Evolutionary conservation across 1,140 invertebrate genomes (phyloP), one percentile per base, ranked within the genome.

Genomic region (Hirudo medicinalis): DNA sequence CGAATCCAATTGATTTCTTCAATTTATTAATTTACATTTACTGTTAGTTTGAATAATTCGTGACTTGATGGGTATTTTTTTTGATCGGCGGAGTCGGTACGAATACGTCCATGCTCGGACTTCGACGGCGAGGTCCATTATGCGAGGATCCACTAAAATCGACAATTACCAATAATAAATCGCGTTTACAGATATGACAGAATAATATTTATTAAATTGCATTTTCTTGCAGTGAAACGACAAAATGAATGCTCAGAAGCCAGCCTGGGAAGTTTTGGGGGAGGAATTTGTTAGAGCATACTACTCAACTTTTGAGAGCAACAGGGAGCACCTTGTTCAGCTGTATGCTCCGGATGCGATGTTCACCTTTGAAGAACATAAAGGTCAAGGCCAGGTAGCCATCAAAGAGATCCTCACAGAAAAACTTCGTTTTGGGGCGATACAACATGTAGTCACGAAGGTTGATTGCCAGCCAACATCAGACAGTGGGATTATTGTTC

Each of bases 391-490:
- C 79, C 87, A 90, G 76, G 84, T 87, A 74, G 92, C 92, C 85
- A 95, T 96, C 77, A 90, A 94, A 87, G 91, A 94, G 85, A 95
- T 94, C 85, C 85, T 94, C 78, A 89, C 86, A 85, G 91, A 92
- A 82, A 87, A 86, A 79, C 84, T 95, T 82, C 86, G 86, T 73
- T 95, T 95, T 86, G 90, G 93, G 87, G 93, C 92, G 84, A 95
- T 96, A 76, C 88, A 87, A 79, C 88, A 92, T 83, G 86, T 89
- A 79, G 89, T 95, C 79, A 94, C 92, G 71, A 88, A 90, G n/a
- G 88, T 94, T 63, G 93, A 96, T 81, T 92, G 90, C 72, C 93
- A 95, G 83, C 93, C 92, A 55, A 95, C 91, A 86, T 92, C 92
- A 78, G 92, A 95, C 84, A 70, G 72, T 72, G 92, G 93, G 72